These are phyloP conservation scores for Psittacara wagleri DNA, from an alignment of 2,113 vertebrate genomes.

Conservation along the genomic window DNA sequence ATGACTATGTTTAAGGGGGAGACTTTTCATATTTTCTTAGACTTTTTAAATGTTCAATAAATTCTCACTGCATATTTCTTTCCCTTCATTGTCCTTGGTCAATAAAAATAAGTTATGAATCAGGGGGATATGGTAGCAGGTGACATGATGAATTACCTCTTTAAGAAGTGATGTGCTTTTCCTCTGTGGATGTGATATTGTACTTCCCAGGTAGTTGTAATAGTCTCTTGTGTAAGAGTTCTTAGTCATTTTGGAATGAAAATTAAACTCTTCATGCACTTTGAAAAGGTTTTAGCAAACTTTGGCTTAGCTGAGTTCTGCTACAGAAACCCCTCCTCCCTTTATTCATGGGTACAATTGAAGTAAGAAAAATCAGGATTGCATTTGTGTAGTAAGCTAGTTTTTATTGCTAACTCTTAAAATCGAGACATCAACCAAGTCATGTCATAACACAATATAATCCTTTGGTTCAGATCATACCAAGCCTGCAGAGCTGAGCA, in stretches of 20 bases:
- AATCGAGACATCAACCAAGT: not conserved
- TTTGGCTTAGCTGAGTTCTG: not conserved
- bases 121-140: not conserved
- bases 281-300: not conserved
- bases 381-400: not conserved
- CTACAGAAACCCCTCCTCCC: not conserved
- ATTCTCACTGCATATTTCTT: conserved; percentile 4
- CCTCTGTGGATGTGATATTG: not conserved
- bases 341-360: not conserved
- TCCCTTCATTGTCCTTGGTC: conserved; percentile 33
- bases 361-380: not conserved
- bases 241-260: not conserved
- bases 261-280: not conserved
- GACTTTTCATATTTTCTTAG: conserved; percentile 5
- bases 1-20: conserved; percentile 8
- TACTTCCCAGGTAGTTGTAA: not conserved
- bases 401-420: not conserved
- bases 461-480: not conserved
- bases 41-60: conserved; percentile 4
- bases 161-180: not conserved
- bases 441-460: not conserved
- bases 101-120: conserved; percentile 55
- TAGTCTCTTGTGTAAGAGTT: not conserved
- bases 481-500: not conserved
- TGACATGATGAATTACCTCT: conserved; percentile 32